Percentiles rank a stretch among this genome's conserved stretches.
These are phyloP conservation scores for Ichneumoninae sp. DNA, from an alignment of 2,888 invertebrate species.

Conservation along the genomic window DNA sequence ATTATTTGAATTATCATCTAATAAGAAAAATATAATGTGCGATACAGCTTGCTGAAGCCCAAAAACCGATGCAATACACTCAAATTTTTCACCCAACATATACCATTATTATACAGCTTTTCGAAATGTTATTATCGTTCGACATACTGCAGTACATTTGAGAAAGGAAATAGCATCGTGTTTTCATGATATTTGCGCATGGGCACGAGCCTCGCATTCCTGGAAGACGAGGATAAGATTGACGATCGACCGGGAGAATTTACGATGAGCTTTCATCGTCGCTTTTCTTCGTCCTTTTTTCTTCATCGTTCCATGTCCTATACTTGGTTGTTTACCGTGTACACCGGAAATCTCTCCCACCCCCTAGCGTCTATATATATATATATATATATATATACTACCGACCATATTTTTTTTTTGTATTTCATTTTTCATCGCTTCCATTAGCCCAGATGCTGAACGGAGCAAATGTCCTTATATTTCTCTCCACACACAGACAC, in stretches of 20 bases:
- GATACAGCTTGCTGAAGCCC: not conserved
- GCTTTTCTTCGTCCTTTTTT: not conserved
- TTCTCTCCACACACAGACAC: not conserved
- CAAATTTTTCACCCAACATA: not conserved
- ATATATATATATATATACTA: not conserved
- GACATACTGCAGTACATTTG: not conserved
- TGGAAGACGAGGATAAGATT: constrained; percentile 35
- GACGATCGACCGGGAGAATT: constrained; percentile 33
- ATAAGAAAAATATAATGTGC: not conserved
- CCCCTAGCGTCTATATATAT: not conserved
- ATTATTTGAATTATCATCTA: no score
- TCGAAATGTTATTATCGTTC: not conserved
- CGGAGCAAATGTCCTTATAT: constrained; percentile 16
- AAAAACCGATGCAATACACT: not conserved
- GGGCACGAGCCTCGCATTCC: constrained; percentile 9
- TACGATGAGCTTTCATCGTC: constrained; percentile 15
- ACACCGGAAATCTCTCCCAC: not conserved
- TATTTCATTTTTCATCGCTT: constrained; percentile 32
- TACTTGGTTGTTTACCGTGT: not conserved
- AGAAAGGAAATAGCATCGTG: not conserved
- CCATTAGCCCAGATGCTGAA: constrained; percentile 27
- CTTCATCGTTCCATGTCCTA: not conserved
- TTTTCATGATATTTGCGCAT: not conserved
- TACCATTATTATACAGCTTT: not conserved
- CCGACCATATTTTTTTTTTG: constrained; percentile 15